phyloP scores from a whole-genome alignment of 2,113 vertebrate species.

The Pangasianodon gigas region DNA sequence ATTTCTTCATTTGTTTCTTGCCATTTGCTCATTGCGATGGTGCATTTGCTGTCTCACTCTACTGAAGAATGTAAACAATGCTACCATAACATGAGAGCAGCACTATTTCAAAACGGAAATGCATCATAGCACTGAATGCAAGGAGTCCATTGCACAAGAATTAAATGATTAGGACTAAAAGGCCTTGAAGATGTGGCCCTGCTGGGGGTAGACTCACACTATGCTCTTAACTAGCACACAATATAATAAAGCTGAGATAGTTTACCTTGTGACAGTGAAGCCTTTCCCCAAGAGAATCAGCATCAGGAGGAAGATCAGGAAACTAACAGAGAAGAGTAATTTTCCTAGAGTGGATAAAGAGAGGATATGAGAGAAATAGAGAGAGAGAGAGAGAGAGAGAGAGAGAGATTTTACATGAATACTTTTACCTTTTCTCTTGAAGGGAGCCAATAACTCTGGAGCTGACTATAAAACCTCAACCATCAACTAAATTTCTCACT shows the following conservation, averaged over 20 bases:
- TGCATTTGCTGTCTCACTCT: background rate
- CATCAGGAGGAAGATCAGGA: constrained; percentile 90
- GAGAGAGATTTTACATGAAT: background rate
- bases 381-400: background rate
- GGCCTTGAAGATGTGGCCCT: background rate
- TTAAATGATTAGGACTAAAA: background rate
- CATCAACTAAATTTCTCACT: too few relatives aligned
- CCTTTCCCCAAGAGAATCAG: constrained; percentile 91
- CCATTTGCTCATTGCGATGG: background rate
- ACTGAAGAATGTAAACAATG: background rate
- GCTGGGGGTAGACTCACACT: background rate
- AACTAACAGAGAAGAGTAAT: constrained; percentile 90
- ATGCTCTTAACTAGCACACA: constrained; percentile 20
- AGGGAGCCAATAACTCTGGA: background rate
- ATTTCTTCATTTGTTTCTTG: background rate
- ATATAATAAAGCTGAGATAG: constrained; percentile 19
- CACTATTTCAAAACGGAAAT: background rate
- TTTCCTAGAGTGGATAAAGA: constrained; percentile 77
- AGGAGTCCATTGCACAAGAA: background rate
- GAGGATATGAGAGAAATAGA: constrained; percentile 37
- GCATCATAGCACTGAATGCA: background rate
- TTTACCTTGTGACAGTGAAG: constrained; percentile 88
- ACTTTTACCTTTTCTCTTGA: background rate
- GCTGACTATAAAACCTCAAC: background rate
- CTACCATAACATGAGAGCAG: background rate